A percentile compares a stretch with the other conserved stretches of the same genome.
These are phyloP conservation scores for Peromyscus nudipes DNA, from an alignment of 2,797 vertebrate species.

Conservation along the genomic window DNA sequence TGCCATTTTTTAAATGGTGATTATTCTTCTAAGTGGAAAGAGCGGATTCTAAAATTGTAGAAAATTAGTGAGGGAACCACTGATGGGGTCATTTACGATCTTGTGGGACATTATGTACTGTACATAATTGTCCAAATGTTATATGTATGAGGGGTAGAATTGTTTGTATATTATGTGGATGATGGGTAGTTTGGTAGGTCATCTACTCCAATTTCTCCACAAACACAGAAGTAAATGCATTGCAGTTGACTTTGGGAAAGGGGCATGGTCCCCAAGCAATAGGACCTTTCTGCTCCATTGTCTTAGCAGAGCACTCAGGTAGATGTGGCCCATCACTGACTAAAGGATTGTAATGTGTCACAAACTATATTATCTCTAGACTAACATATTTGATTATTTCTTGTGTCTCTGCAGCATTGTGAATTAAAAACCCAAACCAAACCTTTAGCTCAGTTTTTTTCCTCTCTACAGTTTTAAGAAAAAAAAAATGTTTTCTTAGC, in stretches of 20 bases:
- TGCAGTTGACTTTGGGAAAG: not conserved
- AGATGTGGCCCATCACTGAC: not conserved
- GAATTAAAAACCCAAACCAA: not conserved
- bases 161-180: not conserved
- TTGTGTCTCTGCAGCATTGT: not conserved
- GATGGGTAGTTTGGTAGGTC: not conserved
- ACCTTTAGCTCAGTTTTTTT: not conserved
- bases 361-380: not conserved
- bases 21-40: not conserved
- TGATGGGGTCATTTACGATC: not conserved
- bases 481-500: not conserved
- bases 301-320: not conserved
- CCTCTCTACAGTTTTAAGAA: not conserved
- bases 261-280: not conserved
- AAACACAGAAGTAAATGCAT: not conserved
- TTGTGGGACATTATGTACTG: not conserved
- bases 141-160: too few relatives aligned
- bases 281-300: not conserved
- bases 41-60: not conserved
- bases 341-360: not conserved
- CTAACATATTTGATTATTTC: slow-evolving; percentile 6
- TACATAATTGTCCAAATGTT: not conserved
- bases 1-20: not conserved
- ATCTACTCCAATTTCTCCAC: not conserved
- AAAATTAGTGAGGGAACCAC: not conserved